Evolutionary conservation across 2,113 vertebrate species (phyloP).

Genomic region (rabbit (Oryctolagus cuniculus)): mOryCun1.1 NC_091434.1:39445501-39446000

Average conservation of each 20-base stretch:
- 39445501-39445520: neutral
- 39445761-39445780: neutral
- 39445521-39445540: neutral
- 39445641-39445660: slow-evolving; percentile 33
- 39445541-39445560: neutral
- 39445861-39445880: slow-evolving; percentile 82
- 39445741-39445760: slow-evolving; percentile 14
- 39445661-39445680: slow-evolving; percentile 27
- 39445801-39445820: neutral
- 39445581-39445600: neutral
- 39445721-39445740: neutral
- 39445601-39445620: neutral
- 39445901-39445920: slow-evolving; percentile 81
- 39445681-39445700: neutral
- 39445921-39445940: slow-evolving; percentile 60
- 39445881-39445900: slow-evolving; percentile 80
- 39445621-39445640: neutral
- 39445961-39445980: slow-evolving; percentile 26
- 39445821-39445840: slow-evolving; percentile 68
- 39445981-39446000: neutral
- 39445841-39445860: slow-evolving; percentile 78
- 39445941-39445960: slow-evolving; percentile 3
- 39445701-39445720: neutral
- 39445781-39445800: neutral
- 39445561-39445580: neutral